A percentile compares a stretch with the other conserved stretches of the same genome.
Conservation (phyloP, 2,113 vertebrate species). For the Catharus minimus region DNA sequence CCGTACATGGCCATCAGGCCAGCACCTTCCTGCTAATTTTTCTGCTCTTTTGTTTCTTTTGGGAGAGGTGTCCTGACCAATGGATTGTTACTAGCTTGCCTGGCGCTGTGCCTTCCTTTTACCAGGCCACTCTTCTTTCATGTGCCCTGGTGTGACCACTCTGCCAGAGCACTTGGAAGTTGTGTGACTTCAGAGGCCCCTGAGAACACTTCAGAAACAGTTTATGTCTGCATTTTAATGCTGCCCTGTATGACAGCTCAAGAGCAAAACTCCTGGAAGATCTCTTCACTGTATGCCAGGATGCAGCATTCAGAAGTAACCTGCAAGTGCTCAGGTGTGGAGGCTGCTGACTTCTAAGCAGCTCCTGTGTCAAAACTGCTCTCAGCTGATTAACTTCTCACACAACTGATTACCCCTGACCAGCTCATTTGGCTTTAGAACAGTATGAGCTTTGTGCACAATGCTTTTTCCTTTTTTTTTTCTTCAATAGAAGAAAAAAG, state of each 20-base stretch:
- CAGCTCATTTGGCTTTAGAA: background rate
- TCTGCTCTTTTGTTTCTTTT: background rate
- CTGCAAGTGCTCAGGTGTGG: background rate
- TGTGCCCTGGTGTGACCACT: background rate
- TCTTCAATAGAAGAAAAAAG: background rate
- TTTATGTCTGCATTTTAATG: fast-evolving
- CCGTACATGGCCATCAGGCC: background rate
- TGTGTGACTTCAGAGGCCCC: background rate
- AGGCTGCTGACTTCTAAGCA: background rate
- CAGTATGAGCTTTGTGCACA: background rate
- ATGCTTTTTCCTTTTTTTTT: background rate
- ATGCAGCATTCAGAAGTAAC: background rate
- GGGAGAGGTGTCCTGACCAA: background rate
- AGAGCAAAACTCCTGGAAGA: background rate
- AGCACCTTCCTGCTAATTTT: background rate
- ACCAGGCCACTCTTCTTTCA: background rate
- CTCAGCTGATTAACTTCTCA: background rate
- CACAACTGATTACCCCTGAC: background rate
- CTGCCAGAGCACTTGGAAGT: background rate
- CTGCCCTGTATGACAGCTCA: background rate
- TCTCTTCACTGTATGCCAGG: background rate
- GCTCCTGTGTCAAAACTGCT: background rate
- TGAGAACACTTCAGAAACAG: background rate
- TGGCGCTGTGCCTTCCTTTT: background rate
- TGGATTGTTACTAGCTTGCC: background rate